Percentiles rank a stretch among this genome's conserved stretches.
Evolutionary conservation across 2,888 invertebrate genomes (phyloP).

Genomic region (Colletes collaris): DNA sequence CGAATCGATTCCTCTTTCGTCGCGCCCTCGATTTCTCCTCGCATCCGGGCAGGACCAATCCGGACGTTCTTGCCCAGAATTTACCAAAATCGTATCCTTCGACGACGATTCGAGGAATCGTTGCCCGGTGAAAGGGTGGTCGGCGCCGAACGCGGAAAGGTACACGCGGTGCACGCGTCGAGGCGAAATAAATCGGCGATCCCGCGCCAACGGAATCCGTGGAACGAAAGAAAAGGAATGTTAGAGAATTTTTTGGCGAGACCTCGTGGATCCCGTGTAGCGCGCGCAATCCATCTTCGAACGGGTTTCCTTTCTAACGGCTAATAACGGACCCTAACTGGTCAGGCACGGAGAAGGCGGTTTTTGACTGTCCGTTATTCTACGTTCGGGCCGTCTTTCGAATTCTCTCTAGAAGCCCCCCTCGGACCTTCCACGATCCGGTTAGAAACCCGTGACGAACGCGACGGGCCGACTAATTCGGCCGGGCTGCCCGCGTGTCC

Average conservation of each 20-base stretch:
- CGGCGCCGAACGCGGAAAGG: not conserved
- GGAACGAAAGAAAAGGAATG: not conserved
- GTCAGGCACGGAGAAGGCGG: slow-evolving; percentile 52
- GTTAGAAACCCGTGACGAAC: slow-evolving; percentile 63
- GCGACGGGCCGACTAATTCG: not conserved
- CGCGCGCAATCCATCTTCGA: slow-evolving; percentile 64
- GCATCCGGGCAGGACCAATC: slow-evolving; percentile 12
- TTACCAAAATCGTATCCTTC: not conserved
- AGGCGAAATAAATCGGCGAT: not conserved
- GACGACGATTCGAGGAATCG: too few relatives aligned
- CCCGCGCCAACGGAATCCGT: not conserved
- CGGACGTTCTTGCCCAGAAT: not conserved
- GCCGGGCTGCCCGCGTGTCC: not conserved
- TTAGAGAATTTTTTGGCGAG: slow-evolving; percentile 34
- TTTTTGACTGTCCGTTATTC: slow-evolving; percentile 79
- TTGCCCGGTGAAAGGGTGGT: not conserved
- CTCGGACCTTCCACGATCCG: slow-evolving; percentile 49
- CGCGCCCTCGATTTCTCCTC: slow-evolving; percentile 40
- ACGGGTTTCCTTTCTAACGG: slow-evolving; percentile 80
- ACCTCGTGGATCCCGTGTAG: slow-evolving; percentile 13
- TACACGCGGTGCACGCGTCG: not conserved
- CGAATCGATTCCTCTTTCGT: slow-evolving; percentile 30
- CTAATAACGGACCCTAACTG: slow-evolving; percentile 73
- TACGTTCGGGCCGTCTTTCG: slow-evolving; percentile 63
- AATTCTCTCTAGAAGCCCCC: slow-evolving; percentile 24